Base-by-base conservation (phyloP, 2,797 vertebrate species). In the Silurus lanzhouensis region DNA sequence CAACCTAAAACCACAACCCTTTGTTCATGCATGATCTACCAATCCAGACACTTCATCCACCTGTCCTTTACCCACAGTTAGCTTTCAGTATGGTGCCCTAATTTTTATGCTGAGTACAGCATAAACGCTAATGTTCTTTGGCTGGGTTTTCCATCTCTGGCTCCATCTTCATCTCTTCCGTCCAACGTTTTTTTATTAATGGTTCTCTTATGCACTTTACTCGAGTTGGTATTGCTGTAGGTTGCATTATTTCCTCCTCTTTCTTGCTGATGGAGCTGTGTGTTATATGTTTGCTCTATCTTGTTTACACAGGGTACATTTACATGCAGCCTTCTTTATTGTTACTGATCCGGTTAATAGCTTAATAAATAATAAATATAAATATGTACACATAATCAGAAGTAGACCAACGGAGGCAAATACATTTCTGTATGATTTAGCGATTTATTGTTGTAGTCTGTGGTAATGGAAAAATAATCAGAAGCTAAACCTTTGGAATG, bases 91-190 rank as follows among this genome's bases (percentile, higher is more conserved):
- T 8, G 44, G n/a, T 81, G 46, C 25, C 48, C 17, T 31, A 25
- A 25, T 55, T 68, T 68, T 81, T 68, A 25, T 68, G 64, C 79
- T 57, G 79, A 68, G 79, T 57, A 57, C 48, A 81, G 79, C 46
- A 81, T 14, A 81, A 5, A 31, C 10, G 20, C 25, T 31, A 22
- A 31, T 55, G 63, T 63, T 55, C 46, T 31, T 68, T 31, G 64
- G 25, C 79, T 22, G 17, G 46, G 46, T 55, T 81, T 66, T 48
- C 61, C 9, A 66, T 67, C 79, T 66, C 79, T 81, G 46, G 63
- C 64, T 55, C 25, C 17, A 68, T 68, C 64, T 31, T 22, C 25
- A 55, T 81, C 25, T 9, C 25, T 67, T 15, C 13, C 25, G 55
- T 25, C 15, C 64, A 68, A 22, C 25, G 0, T 57, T 72, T 27